phyloP scores from a whole-genome alignment of 2,888 invertebrate genomes.

The Caenorhabditis sp. region DNA sequence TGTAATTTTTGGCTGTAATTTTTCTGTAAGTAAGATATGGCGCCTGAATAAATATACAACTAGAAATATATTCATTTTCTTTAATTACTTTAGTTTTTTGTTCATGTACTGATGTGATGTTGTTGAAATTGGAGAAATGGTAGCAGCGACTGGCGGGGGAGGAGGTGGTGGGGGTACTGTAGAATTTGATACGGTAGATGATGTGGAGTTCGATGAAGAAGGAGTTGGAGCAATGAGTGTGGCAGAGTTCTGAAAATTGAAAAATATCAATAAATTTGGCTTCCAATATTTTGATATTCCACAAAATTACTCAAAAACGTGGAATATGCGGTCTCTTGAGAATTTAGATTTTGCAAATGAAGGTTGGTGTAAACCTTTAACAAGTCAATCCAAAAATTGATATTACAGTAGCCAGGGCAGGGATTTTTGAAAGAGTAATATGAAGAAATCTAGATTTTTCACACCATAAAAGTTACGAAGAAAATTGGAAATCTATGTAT shows the following conservation, averaged over 20 bases:
- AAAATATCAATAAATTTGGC: too few relatives aligned
- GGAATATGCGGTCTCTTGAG: too few relatives aligned
- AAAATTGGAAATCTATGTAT: too few relatives aligned
- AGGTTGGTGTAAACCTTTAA: too few relatives aligned
- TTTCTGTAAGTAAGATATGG: conserved; percentile 3
- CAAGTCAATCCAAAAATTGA: too few relatives aligned
- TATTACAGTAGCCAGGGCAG: too few relatives aligned
- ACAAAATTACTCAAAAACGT: too few relatives aligned
- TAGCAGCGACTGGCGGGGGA: conserved; percentile 9
- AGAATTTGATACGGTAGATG: not conserved
- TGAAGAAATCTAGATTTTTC: too few relatives aligned
- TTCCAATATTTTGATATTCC: too few relatives aligned
- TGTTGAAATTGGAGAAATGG: conserved; percentile 23
- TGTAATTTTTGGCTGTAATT: conserved; percentile 15
- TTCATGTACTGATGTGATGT: conserved; percentile 44
- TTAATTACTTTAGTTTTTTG: conserved; percentile 14
- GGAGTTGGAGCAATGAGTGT: conserved; percentile 1
- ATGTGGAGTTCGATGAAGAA: not conserved
- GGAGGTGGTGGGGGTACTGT: conserved; percentile 23
- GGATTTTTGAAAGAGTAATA: too few relatives aligned
- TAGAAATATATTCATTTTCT: not conserved
- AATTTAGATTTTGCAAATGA: too few relatives aligned
- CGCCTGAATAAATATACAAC: not conserved
- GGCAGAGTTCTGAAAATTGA: conserved; percentile 13
- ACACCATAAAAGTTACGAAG: too few relatives aligned